Conservation (phyloP, 1,140 invertebrate species). For the Phthorimaea operculella region DNA sequence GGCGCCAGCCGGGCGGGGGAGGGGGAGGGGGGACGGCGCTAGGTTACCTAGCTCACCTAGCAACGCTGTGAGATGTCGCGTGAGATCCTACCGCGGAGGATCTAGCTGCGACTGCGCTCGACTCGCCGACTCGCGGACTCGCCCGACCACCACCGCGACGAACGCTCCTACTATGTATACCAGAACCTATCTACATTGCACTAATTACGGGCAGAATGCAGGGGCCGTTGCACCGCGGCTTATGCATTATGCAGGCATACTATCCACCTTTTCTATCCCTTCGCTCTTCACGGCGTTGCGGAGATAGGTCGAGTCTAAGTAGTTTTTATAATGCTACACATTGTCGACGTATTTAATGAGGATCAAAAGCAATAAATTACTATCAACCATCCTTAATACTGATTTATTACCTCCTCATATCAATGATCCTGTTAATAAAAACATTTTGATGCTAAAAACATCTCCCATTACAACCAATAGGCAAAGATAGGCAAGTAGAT, state of each 20-base stretch:
- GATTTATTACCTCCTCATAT: neutral
- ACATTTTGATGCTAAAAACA: neutral
- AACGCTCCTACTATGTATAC: constrained; percentile 10
- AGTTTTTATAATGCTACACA: neutral
- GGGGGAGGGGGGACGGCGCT: neutral
- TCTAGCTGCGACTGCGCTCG: constrained; percentile 13
- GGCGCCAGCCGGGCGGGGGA: neutral
- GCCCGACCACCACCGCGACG: constrained; percentile 9
- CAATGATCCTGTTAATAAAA: neutral
- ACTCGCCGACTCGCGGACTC: constrained; percentile 10
- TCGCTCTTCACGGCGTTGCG: neutral
- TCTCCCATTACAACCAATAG: no score
- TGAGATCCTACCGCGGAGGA: constrained; percentile 28
- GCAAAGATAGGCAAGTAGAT: neutral
- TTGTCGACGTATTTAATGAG: neutral
- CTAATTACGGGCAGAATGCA: constrained; percentile 36
- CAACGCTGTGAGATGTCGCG: constrained; percentile 18
- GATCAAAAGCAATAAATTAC: neutral
- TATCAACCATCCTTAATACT: neutral
- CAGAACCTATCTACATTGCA: constrained; percentile 18
- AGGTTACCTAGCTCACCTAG: neutral
- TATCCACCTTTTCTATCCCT: neutral
- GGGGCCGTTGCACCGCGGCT: constrained; percentile 25
- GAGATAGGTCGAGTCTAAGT: neutral
- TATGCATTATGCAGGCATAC: constrained; percentile 24